Evolutionary conservation across 2,888 invertebrate species (phyloP), one percentile per base, ranked within the genome.

Genomic region (Scotopteryx bipunctaria): DNA sequence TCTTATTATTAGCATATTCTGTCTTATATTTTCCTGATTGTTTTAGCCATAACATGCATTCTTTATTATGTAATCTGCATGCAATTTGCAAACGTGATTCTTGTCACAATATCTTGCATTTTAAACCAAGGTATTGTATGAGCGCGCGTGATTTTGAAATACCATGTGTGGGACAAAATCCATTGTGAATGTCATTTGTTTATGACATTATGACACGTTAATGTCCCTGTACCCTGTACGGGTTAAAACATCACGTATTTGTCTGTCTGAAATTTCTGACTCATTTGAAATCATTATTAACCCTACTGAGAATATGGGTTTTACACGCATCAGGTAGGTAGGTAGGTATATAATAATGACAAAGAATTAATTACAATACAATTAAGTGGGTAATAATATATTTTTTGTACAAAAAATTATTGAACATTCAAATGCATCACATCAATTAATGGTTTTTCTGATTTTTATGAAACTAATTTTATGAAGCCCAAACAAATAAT

Each of bases 41-140:
- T 27, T 11, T 27, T 27, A 27, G 27, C 27, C 27, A 27, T 11
- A 27, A 31, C 16, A 21, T 14, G 8, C 8, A 40, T 33, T 17
- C 14, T 36, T 19, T 36, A 36, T 36, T 44, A 35, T 27, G 25
- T 17, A 45, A 45, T 29, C 8, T 11, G 17, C 19, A 6, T 21
- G 29, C 36, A 29, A 15, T 36, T 45, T 9, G 14, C 13, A 25
- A 17, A 46, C 38, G 40, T 33, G 46, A 23, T 40, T 27, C 27
- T 41, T 41, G 25, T 33, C 32, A 47, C 38, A 47, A 47, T 33
- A 47, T 40, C 32, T 40, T 21, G 32, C 23, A 32, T 25, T 44
- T 35, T 25, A 38, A 36, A n/a, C 43, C 23, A 16, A 27, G 9
- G 37, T 21, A 46, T 46, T 41, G 33, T 47, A n/a, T 17, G 31